Percentiles rank a stretch among this genome's conserved stretches.
Conservation (phyloP, 2,888 invertebrate species). For the Amphipyra tragopoginis region DNA sequence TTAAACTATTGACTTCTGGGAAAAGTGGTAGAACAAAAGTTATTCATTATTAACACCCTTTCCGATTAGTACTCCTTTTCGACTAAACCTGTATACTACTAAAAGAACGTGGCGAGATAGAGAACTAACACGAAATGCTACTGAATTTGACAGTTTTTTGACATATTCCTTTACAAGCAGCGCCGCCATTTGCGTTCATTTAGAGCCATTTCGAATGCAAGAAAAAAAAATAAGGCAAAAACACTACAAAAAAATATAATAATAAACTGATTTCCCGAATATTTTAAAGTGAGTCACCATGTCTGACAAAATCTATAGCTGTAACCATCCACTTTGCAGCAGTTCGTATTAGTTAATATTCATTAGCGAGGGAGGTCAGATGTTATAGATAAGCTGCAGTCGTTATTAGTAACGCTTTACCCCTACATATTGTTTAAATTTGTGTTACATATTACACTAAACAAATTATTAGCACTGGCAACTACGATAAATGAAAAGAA, state of each 20-base stretch:
- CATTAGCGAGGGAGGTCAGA: conserved; percentile 84
- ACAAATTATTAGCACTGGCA: conserved; percentile 26
- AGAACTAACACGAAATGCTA: too few relatives aligned
- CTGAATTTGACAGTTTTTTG: too few relatives aligned
- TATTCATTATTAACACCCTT: too few relatives aligned
- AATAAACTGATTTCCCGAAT: conserved; percentile 30
- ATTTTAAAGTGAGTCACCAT: conserved; percentile 77
- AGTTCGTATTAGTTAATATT: conserved; percentile 87
- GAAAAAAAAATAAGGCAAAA: neutral
- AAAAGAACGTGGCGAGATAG: too few relatives aligned
- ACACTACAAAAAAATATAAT: neutral
- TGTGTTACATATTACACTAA: conserved; percentile 34
- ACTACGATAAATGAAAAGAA: neutral
- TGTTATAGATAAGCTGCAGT: conserved; percentile 75
- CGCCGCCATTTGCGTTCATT: too few relatives aligned
- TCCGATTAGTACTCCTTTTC: too few relatives aligned
- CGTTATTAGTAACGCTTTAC: conserved; percentile 55
- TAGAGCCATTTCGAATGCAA: too few relatives aligned
- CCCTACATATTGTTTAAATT: conserved; percentile 47
- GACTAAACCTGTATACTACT: too few relatives aligned
- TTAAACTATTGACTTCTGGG: too few relatives aligned
- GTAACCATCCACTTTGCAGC: conserved; percentile 67
- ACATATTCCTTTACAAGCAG: too few relatives aligned
- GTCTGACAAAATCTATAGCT: conserved; percentile 68
- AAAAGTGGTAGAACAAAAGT: too few relatives aligned